Conservation (phyloP, 2,888 invertebrate genomes). For the Hypselothyrea guttata region DNA sequence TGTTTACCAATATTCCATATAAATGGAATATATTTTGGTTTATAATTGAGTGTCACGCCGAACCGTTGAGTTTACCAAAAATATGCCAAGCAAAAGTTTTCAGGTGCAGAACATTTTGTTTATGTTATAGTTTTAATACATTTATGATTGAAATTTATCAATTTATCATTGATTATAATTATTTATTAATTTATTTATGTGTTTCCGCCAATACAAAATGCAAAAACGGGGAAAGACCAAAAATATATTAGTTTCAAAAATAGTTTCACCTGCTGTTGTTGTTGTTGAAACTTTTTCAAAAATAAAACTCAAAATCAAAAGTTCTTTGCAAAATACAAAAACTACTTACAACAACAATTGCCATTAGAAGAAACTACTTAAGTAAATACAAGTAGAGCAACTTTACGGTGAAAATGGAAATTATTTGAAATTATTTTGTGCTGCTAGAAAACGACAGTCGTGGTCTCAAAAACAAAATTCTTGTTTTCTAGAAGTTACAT, state of each 20-base stretch:
- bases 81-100: slow-evolving; percentile 32
- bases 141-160: slow-evolving; percentile 24
- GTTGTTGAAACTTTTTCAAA: slow-evolving; percentile 15
- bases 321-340: slow-evolving; percentile 40
- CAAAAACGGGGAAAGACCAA: slow-evolving; percentile 73
- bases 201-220: slow-evolving; percentile 61
- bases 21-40: slow-evolving; percentile 21
- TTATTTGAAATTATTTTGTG: slow-evolving; percentile 29
- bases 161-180: slow-evolving; percentile 12
- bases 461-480: slow-evolving; percentile 36
- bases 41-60: slow-evolving; percentile 22
- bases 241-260: slow-evolving; percentile 72
- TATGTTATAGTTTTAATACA: slow-evolving; percentile 5
- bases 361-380: slow-evolving; percentile 32
- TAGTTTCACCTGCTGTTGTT: slow-evolving; percentile 9
- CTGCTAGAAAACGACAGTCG: slow-evolving; percentile 37
- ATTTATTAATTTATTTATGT: slow-evolving; percentile 15
- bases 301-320: slow-evolving; percentile 5
- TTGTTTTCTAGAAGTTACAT: slow-evolving; percentile 18
- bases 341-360: slow-evolving; percentile 54
- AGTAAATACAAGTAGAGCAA: slow-evolving; percentile 30
- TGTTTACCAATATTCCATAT: slow-evolving; percentile 28
- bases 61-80: slow-evolving; percentile 54
- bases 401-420: slow-evolving; percentile 31
- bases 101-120: slow-evolving; percentile 37